Base-by-base conservation (phyloP, 2,888 invertebrate genomes). In the Hydrotaea cyrtoneurina region DNA sequence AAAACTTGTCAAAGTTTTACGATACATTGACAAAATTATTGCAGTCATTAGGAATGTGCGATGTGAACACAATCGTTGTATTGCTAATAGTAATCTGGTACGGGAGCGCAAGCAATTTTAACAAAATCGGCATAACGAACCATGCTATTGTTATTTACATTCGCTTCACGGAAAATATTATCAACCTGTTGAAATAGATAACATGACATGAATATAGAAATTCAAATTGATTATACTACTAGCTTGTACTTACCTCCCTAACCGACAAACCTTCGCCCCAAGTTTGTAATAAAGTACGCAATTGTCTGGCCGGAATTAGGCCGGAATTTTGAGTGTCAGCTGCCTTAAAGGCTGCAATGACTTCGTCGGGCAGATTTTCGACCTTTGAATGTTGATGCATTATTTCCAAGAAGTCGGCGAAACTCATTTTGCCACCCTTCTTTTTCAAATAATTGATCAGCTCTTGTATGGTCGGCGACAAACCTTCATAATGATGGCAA, bases 361-460 rank as follows among this genome's bases (percentile, higher is more conserved):
- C 94, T 93, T 95, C 92, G 7, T 96, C 96, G 46, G 95, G 94
- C 0, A 92, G 83, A 87, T 92, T 92, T 79, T 93, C 92, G 10
- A 92, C 92, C 90, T 93, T 94, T 36, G 96, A 97, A 91, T 98
- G 98, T 78, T 96, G 95, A 91, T 98, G 98, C 97, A 98, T 97
- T 0, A 98, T 97, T 90, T 98, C 98, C 66, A 99, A 92, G 90
- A 99, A 98, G 89, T 98, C 98, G 0, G 98, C 98, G 92, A 99
- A 99, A 0, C 96, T 96, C 96, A 98, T 97, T 93, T 97, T 97
- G 0, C 98, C 97, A 87, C 96, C 96, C 94, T 94, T 90, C 80
- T 95, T 95, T 90, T 95, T 95, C 73, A 96, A 94, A 92, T 97
- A 97, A 89, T 96, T 95, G 85, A 96, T 95, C 53, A 98, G 93